phyloP scores from a whole-genome alignment of 2,888 invertebrate genomes.

The Mamestra brassicae region DNA sequence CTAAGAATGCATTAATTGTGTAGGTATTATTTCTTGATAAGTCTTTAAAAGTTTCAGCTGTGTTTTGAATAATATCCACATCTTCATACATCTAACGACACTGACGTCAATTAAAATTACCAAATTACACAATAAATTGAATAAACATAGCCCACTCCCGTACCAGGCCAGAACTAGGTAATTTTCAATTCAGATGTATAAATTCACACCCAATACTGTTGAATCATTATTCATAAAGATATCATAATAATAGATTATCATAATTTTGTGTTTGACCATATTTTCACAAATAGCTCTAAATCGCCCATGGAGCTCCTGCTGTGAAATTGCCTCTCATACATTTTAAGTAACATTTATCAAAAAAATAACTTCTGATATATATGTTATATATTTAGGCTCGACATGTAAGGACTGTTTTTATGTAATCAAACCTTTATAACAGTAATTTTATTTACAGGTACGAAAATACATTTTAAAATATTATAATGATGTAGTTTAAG shows the following conservation, averaged over 20 bases:
- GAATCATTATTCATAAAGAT: conserved; percentile 55
- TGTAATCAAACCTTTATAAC: not conserved
- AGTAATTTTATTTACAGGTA: conserved; percentile 5
- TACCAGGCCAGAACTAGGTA: conserved; percentile 4
- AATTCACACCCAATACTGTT: conserved; percentile 58
- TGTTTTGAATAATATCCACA: no score
- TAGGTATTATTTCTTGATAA: not conserved
- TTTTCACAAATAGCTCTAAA: conserved; percentile 47
- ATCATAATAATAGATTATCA: conserved; percentile 54
- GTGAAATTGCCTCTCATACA: conserved; percentile 56
- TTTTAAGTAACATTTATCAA: conserved; percentile 42
- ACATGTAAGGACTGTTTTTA: conserved; percentile 2
- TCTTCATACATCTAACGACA: not conserved
- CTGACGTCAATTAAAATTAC: not conserved
- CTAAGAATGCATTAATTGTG: not conserved
- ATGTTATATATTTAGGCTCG: conserved; percentile 5
- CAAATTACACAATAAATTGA: conserved; percentile 9
- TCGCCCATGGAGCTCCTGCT: conserved; percentile 46
- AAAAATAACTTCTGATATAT: conserved; percentile 14
- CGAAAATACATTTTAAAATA: conserved; percentile 4
- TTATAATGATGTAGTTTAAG: conserved; percentile 40
- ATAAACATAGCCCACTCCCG: conserved; percentile 22
- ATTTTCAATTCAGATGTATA: conserved; percentile 38
- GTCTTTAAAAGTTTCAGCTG: not conserved
- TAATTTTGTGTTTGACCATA: conserved; percentile 46